Evolutionary conservation across 2,888 invertebrate species (phyloP).

Genomic region (Venustoraphidia nigricollis): DNA sequence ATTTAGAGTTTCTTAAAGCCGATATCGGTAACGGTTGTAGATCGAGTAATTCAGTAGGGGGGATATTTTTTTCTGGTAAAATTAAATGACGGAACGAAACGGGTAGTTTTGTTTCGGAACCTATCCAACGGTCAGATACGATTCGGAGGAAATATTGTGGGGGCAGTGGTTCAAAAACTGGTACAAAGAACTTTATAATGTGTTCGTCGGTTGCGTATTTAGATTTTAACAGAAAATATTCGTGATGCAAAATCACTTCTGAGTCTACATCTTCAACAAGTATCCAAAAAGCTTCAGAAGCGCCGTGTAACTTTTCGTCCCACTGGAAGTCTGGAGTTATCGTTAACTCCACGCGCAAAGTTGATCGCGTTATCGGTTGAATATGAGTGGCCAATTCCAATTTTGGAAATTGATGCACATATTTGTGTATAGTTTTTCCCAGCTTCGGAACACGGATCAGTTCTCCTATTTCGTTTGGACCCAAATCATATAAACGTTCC

Average conservation of each 20-base stretch:
- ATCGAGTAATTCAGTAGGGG: conserved; percentile 93
- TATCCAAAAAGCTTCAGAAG: conserved; percentile 79
- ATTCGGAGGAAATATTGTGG: conserved; percentile 94
- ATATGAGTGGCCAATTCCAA: conserved; percentile 92
- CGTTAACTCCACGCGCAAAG: conserved; percentile 86
- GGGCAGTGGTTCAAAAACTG: conserved; percentile 94
- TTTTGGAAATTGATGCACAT: conserved; percentile 94
- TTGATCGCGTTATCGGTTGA: conserved; percentile 90
- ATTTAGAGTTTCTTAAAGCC: conserved; percentile 74
- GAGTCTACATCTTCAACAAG: conserved; percentile 78
- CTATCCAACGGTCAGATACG: conserved; percentile 85
- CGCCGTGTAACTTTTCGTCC: conserved; percentile 86
- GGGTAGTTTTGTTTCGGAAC: conserved; percentile 88
- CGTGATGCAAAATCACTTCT: conserved; percentile 86
- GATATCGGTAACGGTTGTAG: conserved; percentile 91
- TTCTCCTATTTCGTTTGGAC: conserved; percentile 95
- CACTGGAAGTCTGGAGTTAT: conserved; percentile 98
- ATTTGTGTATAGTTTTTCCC: conserved; percentile 90
- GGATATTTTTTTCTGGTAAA: conserved; percentile 94
- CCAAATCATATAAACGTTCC: conserved; percentile 89
- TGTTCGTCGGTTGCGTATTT: conserved; percentile 93
- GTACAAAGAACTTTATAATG: conserved; percentile 92
- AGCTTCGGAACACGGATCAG: conserved; percentile 79
- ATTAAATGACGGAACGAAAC: conserved; percentile 96
- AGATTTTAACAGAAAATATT: conserved; percentile 80